Conservation (phyloP, 2,888 invertebrate species). For the Synergus gifuensis region DNA sequence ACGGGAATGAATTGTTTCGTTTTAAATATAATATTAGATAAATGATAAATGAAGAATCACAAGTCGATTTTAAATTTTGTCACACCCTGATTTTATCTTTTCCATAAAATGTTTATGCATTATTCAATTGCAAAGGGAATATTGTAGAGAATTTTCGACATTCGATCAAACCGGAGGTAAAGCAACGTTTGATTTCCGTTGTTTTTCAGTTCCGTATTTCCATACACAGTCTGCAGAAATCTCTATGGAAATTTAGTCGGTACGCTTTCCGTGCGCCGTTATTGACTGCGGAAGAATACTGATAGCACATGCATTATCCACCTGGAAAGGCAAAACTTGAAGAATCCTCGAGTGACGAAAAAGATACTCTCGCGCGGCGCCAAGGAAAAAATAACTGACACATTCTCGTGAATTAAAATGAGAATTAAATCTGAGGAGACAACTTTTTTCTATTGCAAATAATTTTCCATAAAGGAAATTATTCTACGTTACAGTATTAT, state of each 20-base stretch:
- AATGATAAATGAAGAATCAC: no score
- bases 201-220: conserved; percentile 70
- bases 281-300: conserved; percentile 70
- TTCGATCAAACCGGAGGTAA: conserved; percentile 26
- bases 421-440: not conserved
- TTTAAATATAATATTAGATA: no score
- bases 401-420: not conserved
- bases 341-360: conserved; percentile 35
- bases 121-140: conserved; percentile 2
- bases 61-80: no score
- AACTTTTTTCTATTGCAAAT: not conserved
- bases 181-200: conserved; percentile 58
- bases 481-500: not conserved
- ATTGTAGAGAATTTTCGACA: not conserved
- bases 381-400: not conserved
- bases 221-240: conserved; percentile 66
- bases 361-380: conserved; percentile 15
- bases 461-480: not conserved
- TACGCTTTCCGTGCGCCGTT: conserved; percentile 65
- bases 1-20: no score
- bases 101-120: not conserved
- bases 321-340: conserved; percentile 46
- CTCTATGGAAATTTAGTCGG: conserved; percentile 69
- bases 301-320: conserved; percentile 69
- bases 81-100: not conserved